These are phyloP conservation scores for Aproaerema taeniolella DNA, from an alignment of 2,888 invertebrate species.

Conservation along the genomic window DNA sequence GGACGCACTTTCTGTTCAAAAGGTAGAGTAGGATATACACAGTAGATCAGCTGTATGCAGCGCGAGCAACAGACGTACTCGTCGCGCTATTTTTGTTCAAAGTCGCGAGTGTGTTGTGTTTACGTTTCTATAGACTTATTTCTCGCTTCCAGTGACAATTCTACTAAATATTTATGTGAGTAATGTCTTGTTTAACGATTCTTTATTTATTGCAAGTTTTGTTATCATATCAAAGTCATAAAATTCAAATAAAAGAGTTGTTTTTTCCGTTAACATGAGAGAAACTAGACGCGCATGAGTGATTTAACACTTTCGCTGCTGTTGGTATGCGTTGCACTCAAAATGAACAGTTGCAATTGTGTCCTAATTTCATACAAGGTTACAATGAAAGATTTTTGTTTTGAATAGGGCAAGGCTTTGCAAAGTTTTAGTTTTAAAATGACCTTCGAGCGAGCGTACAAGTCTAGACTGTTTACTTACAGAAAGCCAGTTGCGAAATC, in stretches of 20 bases:
- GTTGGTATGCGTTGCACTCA: slow-evolving; percentile 24
- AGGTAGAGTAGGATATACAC: slow-evolving; percentile 34
- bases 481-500: slow-evolving; percentile 29
- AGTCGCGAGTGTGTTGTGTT: slow-evolving; percentile 44
- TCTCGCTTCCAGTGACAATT: slow-evolving; percentile 1
- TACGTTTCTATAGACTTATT: slow-evolving; percentile 23
- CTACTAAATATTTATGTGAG: neutral
- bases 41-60: slow-evolving; percentile 51
- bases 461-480: slow-evolving; percentile 33
- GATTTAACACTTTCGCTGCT: slow-evolving; percentile 55
- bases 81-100: slow-evolving; percentile 22
- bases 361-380: slow-evolving; percentile 25
- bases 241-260: too few species aligned
- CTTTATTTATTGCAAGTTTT: neutral
- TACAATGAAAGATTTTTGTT: slow-evolving; percentile 11
- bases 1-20: slow-evolving; percentile 32
- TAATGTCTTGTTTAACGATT: neutral
- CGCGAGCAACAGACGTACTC: slow-evolving; percentile 45
- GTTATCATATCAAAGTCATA: neutral
- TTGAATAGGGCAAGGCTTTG: slow-evolving; percentile 9
- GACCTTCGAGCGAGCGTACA: slow-evolving; percentile 34
- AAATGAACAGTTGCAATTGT: slow-evolving; percentile 30
- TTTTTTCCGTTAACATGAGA: slow-evolving; percentile 23
- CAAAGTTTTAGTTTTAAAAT: slow-evolving; percentile 22
- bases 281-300: slow-evolving; percentile 61